Evolutionary conservation across 2,888 invertebrate species (phyloP), one percentile per base, ranked within the genome.

Genomic region (Drosophila quinaria): DNA sequence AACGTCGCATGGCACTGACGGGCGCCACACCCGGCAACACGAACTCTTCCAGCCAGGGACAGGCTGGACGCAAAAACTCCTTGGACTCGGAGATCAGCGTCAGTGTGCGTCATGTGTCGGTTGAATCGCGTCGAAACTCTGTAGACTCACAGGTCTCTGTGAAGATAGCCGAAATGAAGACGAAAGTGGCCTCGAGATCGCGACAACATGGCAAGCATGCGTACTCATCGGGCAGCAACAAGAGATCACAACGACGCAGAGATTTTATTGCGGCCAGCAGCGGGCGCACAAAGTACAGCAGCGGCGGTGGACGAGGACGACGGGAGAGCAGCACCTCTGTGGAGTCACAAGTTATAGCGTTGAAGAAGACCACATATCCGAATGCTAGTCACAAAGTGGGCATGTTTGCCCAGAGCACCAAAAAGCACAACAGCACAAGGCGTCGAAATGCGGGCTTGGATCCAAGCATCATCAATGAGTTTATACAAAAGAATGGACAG

Each of bases 121-220:
- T 97, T 1, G 97, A 97, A 91, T 97, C 97, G 0, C 94, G 97
- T 9, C 94, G 97, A 42, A 97, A 97, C 92, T 97, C 97, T 0
- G 95, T 97, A 17, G 98, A 98, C 90, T 97, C 97, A 56, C 97
- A 97, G 89, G 92, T 92, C 4, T 97, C 97, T 0, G 96, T 97
- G 0, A 97, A 97, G 92, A 96, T 97, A 49, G 96, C 97, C 0
- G 97, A 97, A 92, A 94, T 97, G 93, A 97, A 96, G 89, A 96
- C 96, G 3, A 96, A 96, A 90, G 94, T 95, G 1, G 94, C 93
- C 0, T 94, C 94, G 8, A 93, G 95, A 0, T 93, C 93, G 59
- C 93, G 94, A 44, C 82, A 87, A 22, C 83, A 87, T 11, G 76
- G 87, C 13, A 92, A 91, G 62, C 91, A 91, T 41, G 60, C 80